Conservation (phyloP, 2,797 vertebrate species). For the Otolemur crassicaudatus region DNA sequence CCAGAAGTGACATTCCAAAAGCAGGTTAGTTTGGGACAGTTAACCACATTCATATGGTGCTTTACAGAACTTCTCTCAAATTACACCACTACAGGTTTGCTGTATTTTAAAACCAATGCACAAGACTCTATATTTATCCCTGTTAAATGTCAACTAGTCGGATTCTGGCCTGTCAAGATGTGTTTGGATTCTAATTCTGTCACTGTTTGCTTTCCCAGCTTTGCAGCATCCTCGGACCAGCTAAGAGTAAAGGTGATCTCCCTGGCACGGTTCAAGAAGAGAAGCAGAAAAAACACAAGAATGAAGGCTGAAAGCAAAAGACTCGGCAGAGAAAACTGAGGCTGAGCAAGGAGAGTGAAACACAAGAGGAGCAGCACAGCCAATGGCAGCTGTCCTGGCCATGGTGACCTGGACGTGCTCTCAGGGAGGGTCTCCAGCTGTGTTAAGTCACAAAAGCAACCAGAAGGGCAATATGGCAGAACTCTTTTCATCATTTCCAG, state of each 20-base stretch:
- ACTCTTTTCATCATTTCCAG: neutral
- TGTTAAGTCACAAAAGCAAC: slow-evolving; percentile 34
- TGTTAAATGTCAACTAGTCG: slow-evolving; percentile 69
- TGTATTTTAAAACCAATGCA: slow-evolving; percentile 53
- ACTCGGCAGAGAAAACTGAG: neutral
- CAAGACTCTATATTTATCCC: slow-evolving; percentile 69
- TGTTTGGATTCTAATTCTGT: slow-evolving; percentile 61
- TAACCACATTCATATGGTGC: neutral
- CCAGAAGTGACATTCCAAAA: neutral
- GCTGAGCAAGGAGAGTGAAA: neutral
- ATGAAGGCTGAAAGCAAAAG: neutral
- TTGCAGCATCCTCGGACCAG: slow-evolving; percentile 13
- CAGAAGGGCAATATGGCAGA: neutral
- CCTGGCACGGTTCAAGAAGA: neutral
- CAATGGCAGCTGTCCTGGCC: neutral
- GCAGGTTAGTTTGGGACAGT: neutral
- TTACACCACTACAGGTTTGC: neutral
- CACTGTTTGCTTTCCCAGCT: slow-evolving; percentile 22
- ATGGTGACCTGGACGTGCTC: neutral
- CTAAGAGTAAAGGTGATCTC: neutral
- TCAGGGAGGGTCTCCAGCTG: neutral
- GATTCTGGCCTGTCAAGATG: slow-evolving; percentile 42
- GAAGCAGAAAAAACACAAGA: neutral
- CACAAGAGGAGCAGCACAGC: neutral
- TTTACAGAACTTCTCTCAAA: slow-evolving; percentile 33